These are phyloP conservation scores for Leptoteleia sp. DNA, from an alignment of 1,140 invertebrate genomes.

Conservation along the genomic window DNA sequence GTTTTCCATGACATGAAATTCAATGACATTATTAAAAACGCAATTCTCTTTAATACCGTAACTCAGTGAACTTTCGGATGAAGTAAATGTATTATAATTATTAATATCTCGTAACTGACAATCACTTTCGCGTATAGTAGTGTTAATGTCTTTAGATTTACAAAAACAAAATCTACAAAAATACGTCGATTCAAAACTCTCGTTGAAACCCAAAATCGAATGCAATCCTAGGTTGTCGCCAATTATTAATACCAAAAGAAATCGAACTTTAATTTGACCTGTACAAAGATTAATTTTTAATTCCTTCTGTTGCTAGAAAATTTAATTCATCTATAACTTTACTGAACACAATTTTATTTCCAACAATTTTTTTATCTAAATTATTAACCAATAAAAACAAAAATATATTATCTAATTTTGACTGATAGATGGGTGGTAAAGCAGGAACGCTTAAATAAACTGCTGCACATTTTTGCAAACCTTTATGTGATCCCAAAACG, in stretches of 20 bases:
- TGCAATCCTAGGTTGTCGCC: neutral
- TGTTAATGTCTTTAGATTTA: conserved; percentile 15
- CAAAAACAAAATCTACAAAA: conserved; percentile 7
- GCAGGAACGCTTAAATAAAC: too few relatives aligned
- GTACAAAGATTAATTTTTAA: too few relatives aligned
- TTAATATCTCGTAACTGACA: conserved; percentile 7
- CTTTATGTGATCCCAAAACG: too few relatives aligned
- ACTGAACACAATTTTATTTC: too few relatives aligned
- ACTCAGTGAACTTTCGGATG: neutral
- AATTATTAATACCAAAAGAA: neutral
- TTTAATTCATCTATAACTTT: too few relatives aligned
- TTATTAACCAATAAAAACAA: too few relatives aligned
- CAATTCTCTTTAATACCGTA: neutral
- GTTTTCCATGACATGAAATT: neutral
- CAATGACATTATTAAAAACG: neutral
- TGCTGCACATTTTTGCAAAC: too few relatives aligned
- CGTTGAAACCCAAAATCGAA: neutral
- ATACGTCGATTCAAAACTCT: neutral
- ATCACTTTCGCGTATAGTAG: conserved; percentile 42
- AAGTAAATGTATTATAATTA: neutral
- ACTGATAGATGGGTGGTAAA: too few relatives aligned
- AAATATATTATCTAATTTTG: too few relatives aligned
- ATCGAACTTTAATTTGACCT: too few relatives aligned
- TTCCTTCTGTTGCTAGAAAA: too few relatives aligned
- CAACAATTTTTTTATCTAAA: too few relatives aligned